phyloP scores from a whole-genome alignment of 92 coral and sea anemone species.

The Virgularia gustaviana region DNA sequence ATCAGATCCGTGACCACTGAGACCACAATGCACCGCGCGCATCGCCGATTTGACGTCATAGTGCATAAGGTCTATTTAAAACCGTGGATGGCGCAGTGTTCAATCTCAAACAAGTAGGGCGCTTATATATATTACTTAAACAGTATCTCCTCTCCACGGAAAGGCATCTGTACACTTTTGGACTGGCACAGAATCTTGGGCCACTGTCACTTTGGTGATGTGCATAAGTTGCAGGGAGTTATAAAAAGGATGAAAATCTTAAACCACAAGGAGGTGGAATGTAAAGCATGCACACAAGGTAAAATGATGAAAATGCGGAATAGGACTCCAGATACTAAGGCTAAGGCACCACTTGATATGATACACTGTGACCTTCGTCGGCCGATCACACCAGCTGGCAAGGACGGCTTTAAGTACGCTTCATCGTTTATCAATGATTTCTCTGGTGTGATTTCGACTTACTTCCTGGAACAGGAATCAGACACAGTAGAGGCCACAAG shows the following conservation, averaged over 20 bases:
- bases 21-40: too few relatives aligned
- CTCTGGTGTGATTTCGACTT: too few relatives aligned
- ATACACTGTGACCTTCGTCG: conserved; percentile 29
- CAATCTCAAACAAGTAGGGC: conserved; percentile 15
- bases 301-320: conserved; percentile 9
- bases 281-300: conserved; percentile 23
- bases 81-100: conserved; percentile 34
- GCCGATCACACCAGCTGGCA: too few relatives aligned
- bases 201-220: conserved; percentile 9
- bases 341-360: conserved; percentile 13
- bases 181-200: conserved; percentile 29
- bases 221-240: not conserved
- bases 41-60: too few relatives aligned
- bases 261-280: not conserved
- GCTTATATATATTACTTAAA: conserved; percentile 23
- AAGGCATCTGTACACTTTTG: conserved; percentile 6
- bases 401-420: too few relatives aligned
- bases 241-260: conserved; percentile 16
- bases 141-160: conserved; percentile 6
- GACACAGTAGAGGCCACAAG: too few relatives aligned
- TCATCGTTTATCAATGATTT: too few relatives aligned
- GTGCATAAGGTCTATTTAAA: too few relatives aligned
- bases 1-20: too few relatives aligned
- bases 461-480: too few relatives aligned
- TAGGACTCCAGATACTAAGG: conserved; percentile 19